Conservation (phyloP, 2,888 invertebrate species). For the Aethes cnicana region DNA sequence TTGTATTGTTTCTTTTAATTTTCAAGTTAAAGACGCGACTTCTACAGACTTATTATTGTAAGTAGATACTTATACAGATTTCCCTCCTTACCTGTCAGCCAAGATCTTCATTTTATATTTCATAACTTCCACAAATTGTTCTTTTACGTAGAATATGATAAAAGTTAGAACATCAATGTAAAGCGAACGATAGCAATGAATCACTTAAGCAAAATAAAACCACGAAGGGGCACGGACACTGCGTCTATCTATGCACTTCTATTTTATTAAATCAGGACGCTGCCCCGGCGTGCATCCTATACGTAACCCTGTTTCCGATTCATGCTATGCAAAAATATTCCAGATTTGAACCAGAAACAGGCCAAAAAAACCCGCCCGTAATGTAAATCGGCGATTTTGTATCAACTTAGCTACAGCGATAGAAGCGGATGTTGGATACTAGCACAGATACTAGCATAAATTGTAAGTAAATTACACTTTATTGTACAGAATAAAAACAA, state of each 20-base stretch:
- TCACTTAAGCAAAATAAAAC: constrained; percentile 45
- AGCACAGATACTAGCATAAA: constrained; percentile 2
- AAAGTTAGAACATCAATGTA: constrained; percentile 45
- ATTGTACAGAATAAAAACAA: no score
- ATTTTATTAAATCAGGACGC: constrained; percentile 75
- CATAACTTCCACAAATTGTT: no score
- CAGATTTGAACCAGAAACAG: constrained; percentile 64
- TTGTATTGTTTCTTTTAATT: no score
- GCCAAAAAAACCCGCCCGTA: constrained; percentile 41
- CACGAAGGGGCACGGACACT: constrained; percentile 38
- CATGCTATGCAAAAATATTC: constrained; percentile 76
- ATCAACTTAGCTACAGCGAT: constrained; percentile 27
- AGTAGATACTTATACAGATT: no score
- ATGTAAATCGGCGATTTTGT: constrained; percentile 31
- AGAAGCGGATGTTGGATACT: constrained; percentile 23
- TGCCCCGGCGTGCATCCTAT: constrained; percentile 53
- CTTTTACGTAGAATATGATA: constrained; percentile 34
- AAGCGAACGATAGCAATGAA: constrained; percentile 42
- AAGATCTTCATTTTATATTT: no score
- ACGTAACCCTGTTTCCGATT: constrained; percentile 64
- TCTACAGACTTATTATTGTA: no score
- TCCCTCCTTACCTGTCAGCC: no score
- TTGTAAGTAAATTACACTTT: neutral
- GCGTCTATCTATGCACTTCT: constrained; percentile 57
- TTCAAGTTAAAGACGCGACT: no score